phyloP scores from a whole-genome alignment of 2,888 invertebrate species.

The Drosophila flavopinicola region DNA sequence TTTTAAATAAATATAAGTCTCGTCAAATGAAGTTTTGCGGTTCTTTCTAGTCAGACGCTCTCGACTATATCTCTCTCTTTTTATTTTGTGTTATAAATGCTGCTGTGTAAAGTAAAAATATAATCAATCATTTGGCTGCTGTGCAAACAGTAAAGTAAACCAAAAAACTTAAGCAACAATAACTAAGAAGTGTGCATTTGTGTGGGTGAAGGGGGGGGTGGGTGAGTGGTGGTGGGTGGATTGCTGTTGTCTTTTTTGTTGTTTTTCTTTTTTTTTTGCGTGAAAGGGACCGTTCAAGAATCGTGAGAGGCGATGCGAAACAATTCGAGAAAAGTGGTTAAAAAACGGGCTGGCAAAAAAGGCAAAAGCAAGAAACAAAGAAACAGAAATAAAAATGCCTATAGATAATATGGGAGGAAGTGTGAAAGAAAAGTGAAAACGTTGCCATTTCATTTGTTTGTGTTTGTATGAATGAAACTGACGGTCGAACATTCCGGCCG shows the following conservation, averaged over 20 bases:
- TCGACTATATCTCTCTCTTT: not conserved
- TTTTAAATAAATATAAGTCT: too few relatives aligned
- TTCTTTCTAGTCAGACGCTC: too few relatives aligned
- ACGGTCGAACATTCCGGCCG: constrained; percentile 14
- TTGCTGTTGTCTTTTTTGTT: constrained; percentile 10
- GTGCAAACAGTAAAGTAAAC: constrained; percentile 23
- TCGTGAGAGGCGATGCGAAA: constrained; percentile 3
- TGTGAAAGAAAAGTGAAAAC: constrained; percentile 49
- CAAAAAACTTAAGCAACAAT: constrained; percentile 10
- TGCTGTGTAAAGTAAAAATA: constrained; percentile 25
- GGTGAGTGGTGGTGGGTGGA: not conserved
- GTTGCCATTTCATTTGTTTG: constrained; percentile 50
- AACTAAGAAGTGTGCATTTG: constrained; percentile 4
- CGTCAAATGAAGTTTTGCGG: too few relatives aligned
- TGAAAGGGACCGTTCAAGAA: not conserved
- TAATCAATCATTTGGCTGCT: constrained; percentile 63
- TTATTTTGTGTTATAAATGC: not conserved
- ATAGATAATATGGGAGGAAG: constrained; percentile 30
- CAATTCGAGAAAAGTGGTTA: constrained; percentile 11
- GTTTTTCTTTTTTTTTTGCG: not conserved
- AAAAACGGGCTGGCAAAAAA: not conserved
- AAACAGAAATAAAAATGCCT: constrained; percentile 26
- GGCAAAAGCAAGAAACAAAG: constrained; percentile 4
- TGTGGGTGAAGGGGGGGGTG: not conserved
- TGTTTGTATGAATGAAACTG: constrained; percentile 6